Evolutionary conservation across 2,113 vertebrate species (phyloP), one percentile per base, ranked within the genome.

Genomic region (Capreolus pygargus): DNA sequence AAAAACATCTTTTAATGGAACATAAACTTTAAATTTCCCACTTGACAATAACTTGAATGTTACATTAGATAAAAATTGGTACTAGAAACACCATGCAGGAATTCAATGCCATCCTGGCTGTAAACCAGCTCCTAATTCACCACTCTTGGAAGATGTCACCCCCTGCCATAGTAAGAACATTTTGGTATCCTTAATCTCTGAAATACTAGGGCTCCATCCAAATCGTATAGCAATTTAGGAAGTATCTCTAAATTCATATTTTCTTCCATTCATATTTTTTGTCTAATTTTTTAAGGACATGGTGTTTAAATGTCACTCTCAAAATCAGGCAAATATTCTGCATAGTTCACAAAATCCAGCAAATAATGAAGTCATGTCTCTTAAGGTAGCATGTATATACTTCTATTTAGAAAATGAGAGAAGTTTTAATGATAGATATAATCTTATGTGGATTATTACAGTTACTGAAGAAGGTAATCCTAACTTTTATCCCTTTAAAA

Each of bases 271-370:
- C 23, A 8, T 28, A 85, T 94, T 50, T 83, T 81, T 52, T 74
- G 54, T 58, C 30, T 58, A 67, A 81, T 58, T 45, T 70, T 79
- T 83, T 83, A 83, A 81, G 58, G 70, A 61, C 9, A 67, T 6
- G 11, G 27, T 82, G 33, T 82, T 94, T 97, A n/a, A 60, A 94
- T 88, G 88, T 91, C 7, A 83, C 52, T 83, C 43, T 89, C 93
- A 76, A 83, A 89, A 36, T 92, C 28, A 70, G 45, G 60, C 27
- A 87, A 52, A 61, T 61, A 21, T 52, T 92, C 94, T 33, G 55
- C 12, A 90, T 6, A 25, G 43, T 76, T 64, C 84, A 54, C 36
- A 92, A 92, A 78, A 85, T 36, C 58, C 15, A 78, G 84, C 25
- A 86, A 78, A 52, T 30, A 58, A 45, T 45, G 50, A 70, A 43